Base-by-base conservation (phyloP, 1,140 invertebrate species). In the Bombyx mori region DNA sequence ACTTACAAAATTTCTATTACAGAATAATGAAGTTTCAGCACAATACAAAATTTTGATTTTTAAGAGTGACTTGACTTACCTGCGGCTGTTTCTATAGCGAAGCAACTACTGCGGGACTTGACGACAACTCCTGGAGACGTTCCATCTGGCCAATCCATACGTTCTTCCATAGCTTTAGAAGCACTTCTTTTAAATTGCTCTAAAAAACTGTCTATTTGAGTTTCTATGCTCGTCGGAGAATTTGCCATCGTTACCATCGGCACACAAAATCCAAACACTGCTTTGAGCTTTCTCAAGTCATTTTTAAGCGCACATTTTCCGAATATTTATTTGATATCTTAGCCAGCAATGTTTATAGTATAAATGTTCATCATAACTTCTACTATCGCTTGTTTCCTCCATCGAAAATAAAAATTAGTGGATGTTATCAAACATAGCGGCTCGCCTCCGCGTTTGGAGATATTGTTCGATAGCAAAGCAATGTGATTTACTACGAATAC, bases 161-260 rank as follows among this genome's bases (percentile, higher is more conserved):
- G 68, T 55, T 92, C 91, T 66, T 94, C 92, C 91, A 93, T 93
- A 49, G 92, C 92, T 68, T 90, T 92, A 44, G 92, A 92, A 68
- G 92, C 92, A 87, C 92, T 93, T 58, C 91, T 90, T 75, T 93
- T 93, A 75, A 94, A 94, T 73, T 94, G 92, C 88, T 94, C 93
- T 76, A 94, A 87, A 83, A 95, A 94, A 88, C 91, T 92, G 89
- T 94, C 93, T 83, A 94, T 94, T 86, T 94, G 93, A 64, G 91
- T 93, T 86, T 94, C 93, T 77, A 94, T 93, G 60, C 90, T 92
- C 61, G 90, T 91, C 65, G 92, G 91, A 65, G 92, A 92, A 73
- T 84, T 90, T 64, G 91, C 91, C 91, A 93, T 92, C 71, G 77
- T 82, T 77, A 76, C 73, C 76, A 83, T 75, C 77, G 76, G 79